Base-by-base conservation (phyloP, 2,888 invertebrate species). In the Lottia scabra region DNA sequence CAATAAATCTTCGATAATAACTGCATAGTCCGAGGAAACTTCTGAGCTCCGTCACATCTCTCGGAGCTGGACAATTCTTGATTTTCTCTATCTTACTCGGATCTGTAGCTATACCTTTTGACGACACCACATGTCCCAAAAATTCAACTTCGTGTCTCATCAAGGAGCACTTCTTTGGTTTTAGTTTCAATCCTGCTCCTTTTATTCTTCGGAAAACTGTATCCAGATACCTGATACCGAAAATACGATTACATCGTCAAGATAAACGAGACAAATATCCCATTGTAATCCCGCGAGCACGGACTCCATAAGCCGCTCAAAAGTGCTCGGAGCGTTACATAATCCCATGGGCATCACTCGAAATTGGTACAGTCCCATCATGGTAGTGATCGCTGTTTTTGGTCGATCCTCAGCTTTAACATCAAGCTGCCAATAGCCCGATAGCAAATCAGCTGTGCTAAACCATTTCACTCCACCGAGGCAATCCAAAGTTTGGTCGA, bases 271-370 rank as follows among this genome's bases (percentile, higher is more conserved):
- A 46, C 67, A 67, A 3, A 15, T 48, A 15, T 46, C 27, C 67
- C 67, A 67, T 46, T 67, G n/a, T n/a, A n/a, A n/a, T n/a, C n/a
- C n/a, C n/a, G n/a, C n/a, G n/a, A n/a, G n/a, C n/a, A n/a, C n/a
- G n/a, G n/a, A n/a, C n/a, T n/a, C n/a, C n/a, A n/a, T n/a, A n/a
- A n/a, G n/a, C n/a, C n/a, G n/a, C n/a, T n/a, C n/a, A n/a, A n/a
- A n/a, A n/a, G n/a, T n/a, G n/a, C n/a, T n/a, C n/a, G n/a, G n/a
- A n/a, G n/a, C n/a, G n/a, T n/a, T n/a, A n/a, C n/a, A n/a, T n/a
- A n/a, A n/a, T n/a, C n/a, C n/a, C n/a, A n/a, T n/a, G 19, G 67
- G 67, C 67, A 67, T 67, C 8, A 67, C 67, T 46, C 48, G 44
- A 46, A 67, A 67, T 46, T 67, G 26, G 26, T 67, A 67, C 23